Evolutionary conservation across 2,888 invertebrate species (phyloP), one percentile per base, ranked within the genome.

Genomic region (Acheta domesticus): DNA sequence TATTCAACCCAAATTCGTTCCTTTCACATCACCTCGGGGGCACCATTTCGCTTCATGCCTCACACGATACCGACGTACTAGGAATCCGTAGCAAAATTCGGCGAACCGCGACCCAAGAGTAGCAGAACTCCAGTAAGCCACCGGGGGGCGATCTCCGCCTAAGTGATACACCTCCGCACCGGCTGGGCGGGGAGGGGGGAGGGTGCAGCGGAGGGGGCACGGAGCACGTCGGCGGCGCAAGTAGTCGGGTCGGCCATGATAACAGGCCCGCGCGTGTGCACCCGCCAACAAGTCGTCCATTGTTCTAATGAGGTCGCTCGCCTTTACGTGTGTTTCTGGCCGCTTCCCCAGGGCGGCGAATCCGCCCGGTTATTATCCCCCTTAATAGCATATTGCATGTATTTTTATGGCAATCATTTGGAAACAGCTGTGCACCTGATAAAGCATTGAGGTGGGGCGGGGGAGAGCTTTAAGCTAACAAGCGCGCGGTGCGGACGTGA

Each of bases 241-340:
- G 16, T 62, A 19, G 14, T 62, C 62, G 62, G 62, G 16, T n/a
- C 62, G 62, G 16, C 62, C 62, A 62, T 62, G 62, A 62, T 62
- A 62, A 62, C 62, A 62, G 16, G n/a, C 16, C 14, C n/a, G 14
- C n/a, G 62, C 62, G 62, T n/a, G n/a, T 62, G 62, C 62, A 19
- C 62, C n/a, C n/a, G 36, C 36, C 36, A 36, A 36, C 36, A 36
- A 36, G 36, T 62, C 62, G 14, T 62, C 62, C 62, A 62, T 62
- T 62, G 62, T 62, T 62, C 62, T 62, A 62, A 62, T 62, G 62
- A 62, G 62, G 62, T 62, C 62, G 62, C 16, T 62, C 62, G 62
- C 62, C 62, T 62, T n/a, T 62, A 62, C 62, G 62, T 62, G 62
- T 62, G 62, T 62, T 62, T 62, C 62, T n/a, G 62, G 62, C 62